phyloP scores from a whole-genome alignment of 2,113 vertebrate species.

The Solenodon paradoxus region DNA sequence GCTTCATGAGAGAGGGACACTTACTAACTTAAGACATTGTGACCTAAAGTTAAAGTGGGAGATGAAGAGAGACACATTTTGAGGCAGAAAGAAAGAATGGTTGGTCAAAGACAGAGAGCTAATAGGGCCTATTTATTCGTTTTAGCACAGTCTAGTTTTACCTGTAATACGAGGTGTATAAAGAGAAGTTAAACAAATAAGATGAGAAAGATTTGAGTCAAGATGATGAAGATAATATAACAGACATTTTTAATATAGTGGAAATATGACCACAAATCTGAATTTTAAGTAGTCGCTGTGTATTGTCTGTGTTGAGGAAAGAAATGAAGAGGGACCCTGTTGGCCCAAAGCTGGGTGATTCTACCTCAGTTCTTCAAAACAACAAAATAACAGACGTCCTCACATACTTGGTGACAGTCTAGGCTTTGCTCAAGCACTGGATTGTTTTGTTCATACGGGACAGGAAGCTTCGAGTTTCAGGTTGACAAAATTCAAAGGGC shows the following conservation, averaged over 20 bases:
- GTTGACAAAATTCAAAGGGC: not conserved
- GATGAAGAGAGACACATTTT: not conserved
- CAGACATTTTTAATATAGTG: not conserved
- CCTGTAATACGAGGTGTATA: not conserved
- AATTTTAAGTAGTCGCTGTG: not conserved
- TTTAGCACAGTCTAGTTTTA: not conserved
- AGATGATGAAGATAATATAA: not conserved
- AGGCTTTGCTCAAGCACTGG: not conserved
- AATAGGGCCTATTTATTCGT: not conserved
- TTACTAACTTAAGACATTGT: not conserved
- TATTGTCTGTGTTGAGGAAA: not conserved
- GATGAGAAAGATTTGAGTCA: not conserved
- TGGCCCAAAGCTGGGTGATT: not conserved
- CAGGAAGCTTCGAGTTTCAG: not conserved
- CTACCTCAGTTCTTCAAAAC: not conserved
- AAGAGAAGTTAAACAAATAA: not conserved
- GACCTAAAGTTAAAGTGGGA: not conserved
- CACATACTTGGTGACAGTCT: too few species aligned
- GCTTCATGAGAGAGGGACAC: not conserved
- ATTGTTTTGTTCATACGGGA: accelerated
- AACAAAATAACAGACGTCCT: not conserved
- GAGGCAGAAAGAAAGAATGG: not conserved
- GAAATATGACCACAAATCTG: not conserved
- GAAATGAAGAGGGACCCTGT: not conserved
- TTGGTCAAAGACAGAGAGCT: not conserved